Evolutionary conservation across 1,140 invertebrate species (phyloP).

Genomic region (Trichonephila inaurata): DNA sequence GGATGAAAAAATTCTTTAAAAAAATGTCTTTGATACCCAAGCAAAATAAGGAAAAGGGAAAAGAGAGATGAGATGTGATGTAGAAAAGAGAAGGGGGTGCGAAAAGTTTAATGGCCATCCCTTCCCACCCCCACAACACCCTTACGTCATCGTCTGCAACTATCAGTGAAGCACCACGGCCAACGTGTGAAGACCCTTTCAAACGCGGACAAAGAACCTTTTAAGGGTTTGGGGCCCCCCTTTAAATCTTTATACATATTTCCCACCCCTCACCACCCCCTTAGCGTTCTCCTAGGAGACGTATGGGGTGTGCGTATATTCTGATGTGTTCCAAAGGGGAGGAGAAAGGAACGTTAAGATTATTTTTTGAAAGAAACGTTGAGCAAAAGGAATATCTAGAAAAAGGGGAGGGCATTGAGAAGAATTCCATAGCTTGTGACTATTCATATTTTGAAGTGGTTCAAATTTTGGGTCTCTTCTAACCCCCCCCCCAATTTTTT

Average conservation of each 20-base stretch:
- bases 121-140: not conserved
- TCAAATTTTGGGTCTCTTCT: constrained; percentile 2
- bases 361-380: constrained; percentile 47
- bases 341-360: constrained; percentile 12
- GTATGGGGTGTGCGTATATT: constrained; percentile 35
- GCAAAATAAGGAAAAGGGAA: constrained; percentile 45
- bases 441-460: constrained; percentile 47
- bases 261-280: not conserved
- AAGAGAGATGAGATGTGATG: constrained; percentile 8
- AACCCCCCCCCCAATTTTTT: not conserved
- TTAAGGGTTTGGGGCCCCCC: constrained; percentile 36
- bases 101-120: constrained; percentile 33
- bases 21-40: constrained; percentile 28
- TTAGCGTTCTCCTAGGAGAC: no score
- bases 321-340: constrained; percentile 28
- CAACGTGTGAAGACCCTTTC: constrained; percentile 47
- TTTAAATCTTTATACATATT: constrained; percentile 53
- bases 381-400: constrained; percentile 17
- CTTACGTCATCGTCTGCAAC: constrained; percentile 47
- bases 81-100: not conserved
- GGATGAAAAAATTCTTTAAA: constrained; percentile 10
- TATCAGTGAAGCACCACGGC: constrained; percentile 20
- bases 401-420: not conserved
- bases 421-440: constrained; percentile 21
- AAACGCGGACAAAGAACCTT: constrained; percentile 51